Base-by-base conservation (phyloP, 2,888 invertebrate genomes). In the Quadroppia sp. region DNA sequence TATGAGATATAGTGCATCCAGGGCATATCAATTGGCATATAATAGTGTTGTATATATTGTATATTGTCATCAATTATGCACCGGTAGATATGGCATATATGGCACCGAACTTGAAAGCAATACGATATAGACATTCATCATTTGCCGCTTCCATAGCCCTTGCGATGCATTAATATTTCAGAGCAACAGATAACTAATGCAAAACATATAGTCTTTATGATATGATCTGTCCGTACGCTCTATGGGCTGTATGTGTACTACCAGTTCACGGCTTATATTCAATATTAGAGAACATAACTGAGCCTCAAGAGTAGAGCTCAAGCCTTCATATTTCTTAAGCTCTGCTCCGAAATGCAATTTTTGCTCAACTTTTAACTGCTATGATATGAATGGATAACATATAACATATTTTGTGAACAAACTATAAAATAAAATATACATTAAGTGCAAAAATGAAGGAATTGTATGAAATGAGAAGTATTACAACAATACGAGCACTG, bases 121-220 rank as follows among this genome's bases (percentile, higher is more conserved):
- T 67, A 67, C 67, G 67, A 67, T 67, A 67, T 67, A 36, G 36
- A 67, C 67, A 67, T 67, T 67, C 42, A 67, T 67, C 67, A 67
- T 67, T 67, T 23, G 17, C 20, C 20, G 42, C 23, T 40, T 67
- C 42, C 30, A 13, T 11, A 42, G 67, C 67, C 23, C 32, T 67
- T 32, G 9, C 59, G 15, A n/a, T 36, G 11, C 67, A 67, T 67
- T 67, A 67, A 67, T 67, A 67, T 67, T 67, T 67, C 42, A 67
- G 25, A 67, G 15, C 36, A 20, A 64, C 36, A 67, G 32, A 32
- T 67, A 67, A 67, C 40, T 67, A 67, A 67, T 67, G 67, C 42
- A 67, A 67, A 11, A n/a, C 42, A 42, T 11, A 42, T 32, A 13
- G 23, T 67, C 67, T 67, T 67, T 67, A 67, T 67, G 67, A 67